Evolutionary conservation across 2,888 invertebrate genomes (phyloP), one percentile per base, ranked within the genome.

Genomic region (Oithona nana): DNA sequence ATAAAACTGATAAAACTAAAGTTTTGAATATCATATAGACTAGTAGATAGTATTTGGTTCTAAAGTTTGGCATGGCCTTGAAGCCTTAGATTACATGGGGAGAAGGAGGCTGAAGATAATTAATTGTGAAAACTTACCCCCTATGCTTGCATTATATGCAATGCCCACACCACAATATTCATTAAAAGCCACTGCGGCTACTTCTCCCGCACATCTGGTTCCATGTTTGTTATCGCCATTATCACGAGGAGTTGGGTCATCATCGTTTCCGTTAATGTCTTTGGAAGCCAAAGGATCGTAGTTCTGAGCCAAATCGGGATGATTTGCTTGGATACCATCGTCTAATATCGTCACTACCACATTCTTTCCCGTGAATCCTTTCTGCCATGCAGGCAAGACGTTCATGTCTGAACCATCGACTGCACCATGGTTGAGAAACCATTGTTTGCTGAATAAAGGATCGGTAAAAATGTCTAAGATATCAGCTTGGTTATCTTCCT

Each of bases 151-250:
- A 74, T 97, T 93, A 75, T 89, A 97, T 24, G 98, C 98, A 64
- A 98, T 86, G 48, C 98, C 98, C 59, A 98, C 94, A 6, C 97
- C 98, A 74, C 98, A 98, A 71, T 85, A 87, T 70, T 85, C 85
- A 75, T 98, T 98, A 74, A 88, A 93, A 30, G 97, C 97, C 31
- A 90, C 84, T 61, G 88, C 95, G 16, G 97, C 94, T 0, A 98
- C 97, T 76, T 98, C 98, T 13, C 98, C 98, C 3, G 98, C 98
- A 73, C 98, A 98, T 68, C 97, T 79, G 29, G 97, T 98, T 1
- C 97, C 97, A 72, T 98, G 97, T 77, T 97, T 97, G 77, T 98
- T 98, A 75, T 97, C 94, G 26, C 93, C 93, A 74, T 95, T 92
- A 75, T 95, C 93, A 75, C 93, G 86, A n/a, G 98, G 98, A 81